Conservation (phyloP, 2,797 vertebrate genomes). For the Apodemus agrarius region DNA sequence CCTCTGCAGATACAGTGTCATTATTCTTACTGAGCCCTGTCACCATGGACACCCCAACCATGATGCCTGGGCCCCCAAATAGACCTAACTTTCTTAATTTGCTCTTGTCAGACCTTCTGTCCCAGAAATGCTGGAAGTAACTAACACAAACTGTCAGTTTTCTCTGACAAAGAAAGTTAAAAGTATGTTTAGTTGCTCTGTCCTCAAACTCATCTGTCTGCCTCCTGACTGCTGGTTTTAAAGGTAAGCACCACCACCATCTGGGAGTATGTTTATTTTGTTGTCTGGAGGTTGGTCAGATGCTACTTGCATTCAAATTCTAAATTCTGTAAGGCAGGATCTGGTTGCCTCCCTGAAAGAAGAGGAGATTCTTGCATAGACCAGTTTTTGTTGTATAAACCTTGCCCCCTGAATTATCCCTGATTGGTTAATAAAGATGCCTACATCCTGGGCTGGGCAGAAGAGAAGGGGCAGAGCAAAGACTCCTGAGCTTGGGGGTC, state of each 20-base stretch:
- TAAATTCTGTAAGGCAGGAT: background rate
- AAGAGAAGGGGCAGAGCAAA: background rate
- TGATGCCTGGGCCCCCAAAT: background rate
- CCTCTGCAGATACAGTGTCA: background rate
- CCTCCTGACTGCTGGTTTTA: background rate
- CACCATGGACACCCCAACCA: too few species aligned
- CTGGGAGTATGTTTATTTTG: background rate
- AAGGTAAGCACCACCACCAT: background rate
- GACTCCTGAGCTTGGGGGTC: background rate
- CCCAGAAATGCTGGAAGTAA: background rate
- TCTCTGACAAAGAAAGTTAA: background rate
- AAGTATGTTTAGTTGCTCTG: background rate
- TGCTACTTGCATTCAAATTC: background rate
- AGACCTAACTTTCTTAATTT: background rate
- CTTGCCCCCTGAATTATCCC: background rate
- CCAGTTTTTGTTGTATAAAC: background rate
- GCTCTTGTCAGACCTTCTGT: background rate
- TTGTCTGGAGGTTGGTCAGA: background rate
- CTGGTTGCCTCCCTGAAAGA: background rate
- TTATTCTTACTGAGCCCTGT: background rate
- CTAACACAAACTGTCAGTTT: background rate
- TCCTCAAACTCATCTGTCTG: background rate
- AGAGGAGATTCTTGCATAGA: background rate
- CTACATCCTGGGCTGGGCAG: background rate
- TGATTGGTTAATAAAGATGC: background rate